Percentiles rank a stretch among this genome's conserved stretches.
phyloP scores from a whole-genome alignment of 2,888 invertebrate species.

The Crematogaster levior region DNA sequence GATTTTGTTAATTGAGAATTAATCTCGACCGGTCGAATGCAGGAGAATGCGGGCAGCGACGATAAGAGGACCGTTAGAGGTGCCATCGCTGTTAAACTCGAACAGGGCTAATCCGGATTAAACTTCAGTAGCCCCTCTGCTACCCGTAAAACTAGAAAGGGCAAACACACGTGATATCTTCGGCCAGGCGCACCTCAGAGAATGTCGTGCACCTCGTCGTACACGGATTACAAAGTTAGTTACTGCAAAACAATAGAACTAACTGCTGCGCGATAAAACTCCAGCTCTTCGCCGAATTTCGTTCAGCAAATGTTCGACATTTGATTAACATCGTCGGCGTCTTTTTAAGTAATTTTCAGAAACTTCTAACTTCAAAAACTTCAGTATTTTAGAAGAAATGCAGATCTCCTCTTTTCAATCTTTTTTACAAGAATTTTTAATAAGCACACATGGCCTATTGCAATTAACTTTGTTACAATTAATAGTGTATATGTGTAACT shows the following conservation, averaged over 20 bases:
- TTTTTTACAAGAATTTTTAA: not conserved
- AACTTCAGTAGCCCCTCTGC: slow-evolving; percentile 38
- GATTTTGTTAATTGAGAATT: slow-evolving; percentile 63
- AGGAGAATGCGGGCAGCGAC: not conserved
- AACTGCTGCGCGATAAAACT: not conserved
- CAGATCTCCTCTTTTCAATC: not conserved
- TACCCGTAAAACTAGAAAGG: slow-evolving; percentile 54
- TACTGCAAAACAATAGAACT: slow-evolving; percentile 11
- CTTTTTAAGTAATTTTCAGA: not conserved
- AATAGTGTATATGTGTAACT: too few species aligned
- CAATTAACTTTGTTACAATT: too few species aligned
- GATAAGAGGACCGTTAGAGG: slow-evolving; percentile 37
- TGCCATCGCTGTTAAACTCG: slow-evolving; percentile 54
- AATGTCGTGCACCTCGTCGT: slow-evolving; percentile 20
- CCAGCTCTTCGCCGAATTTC: not conserved
- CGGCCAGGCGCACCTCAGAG: slow-evolving; percentile 19
- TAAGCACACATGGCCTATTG: too few species aligned
- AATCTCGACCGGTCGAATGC: slow-evolving; percentile 48
- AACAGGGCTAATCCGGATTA: slow-evolving; percentile 64
- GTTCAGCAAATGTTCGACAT: not conserved
- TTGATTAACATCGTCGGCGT: not conserved
- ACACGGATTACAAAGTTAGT: slow-evolving; percentile 30
- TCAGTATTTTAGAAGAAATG: not conserved
- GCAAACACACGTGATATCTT: slow-evolving; percentile 37
- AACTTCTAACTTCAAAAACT: not conserved